Evolutionary conservation across 2,113 vertebrate species (phyloP).

Genomic region (Mobula hypostoma): DNA sequence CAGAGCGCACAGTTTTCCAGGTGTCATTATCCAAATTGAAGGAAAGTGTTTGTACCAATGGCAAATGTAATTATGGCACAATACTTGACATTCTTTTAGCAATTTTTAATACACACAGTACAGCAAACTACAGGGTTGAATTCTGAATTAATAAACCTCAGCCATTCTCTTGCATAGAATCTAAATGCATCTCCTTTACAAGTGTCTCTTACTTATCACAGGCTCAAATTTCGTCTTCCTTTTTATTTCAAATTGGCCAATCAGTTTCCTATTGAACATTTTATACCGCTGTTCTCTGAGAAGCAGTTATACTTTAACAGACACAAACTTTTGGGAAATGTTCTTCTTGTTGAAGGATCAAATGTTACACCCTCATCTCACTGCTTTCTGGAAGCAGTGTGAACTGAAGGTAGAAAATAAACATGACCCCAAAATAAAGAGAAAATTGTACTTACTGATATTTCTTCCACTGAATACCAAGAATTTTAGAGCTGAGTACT

Average conservation of each 20-base stretch:
- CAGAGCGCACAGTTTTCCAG: not conserved
- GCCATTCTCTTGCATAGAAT: not conserved
- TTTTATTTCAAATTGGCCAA: not conserved
- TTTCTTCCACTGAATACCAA: not conserved
- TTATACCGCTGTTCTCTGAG: not conserved
- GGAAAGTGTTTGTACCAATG: not conserved
- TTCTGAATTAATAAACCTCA: not conserved
- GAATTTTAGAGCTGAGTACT: not conserved
- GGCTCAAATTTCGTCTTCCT: not conserved
- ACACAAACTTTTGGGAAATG: too few species aligned
- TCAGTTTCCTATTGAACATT: not conserved
- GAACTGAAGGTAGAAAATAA: too few species aligned
- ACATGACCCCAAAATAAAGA: too few species aligned
- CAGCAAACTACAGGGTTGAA: not conserved
- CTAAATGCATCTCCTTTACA: not conserved
- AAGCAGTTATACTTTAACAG: not conserved
- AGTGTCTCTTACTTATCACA: not conserved
- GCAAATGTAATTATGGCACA: not conserved
- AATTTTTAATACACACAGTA: not conserved
- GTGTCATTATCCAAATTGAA: not conserved
- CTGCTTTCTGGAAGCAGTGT: too few species aligned
- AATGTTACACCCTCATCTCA: too few species aligned
- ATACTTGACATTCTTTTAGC: not conserved
- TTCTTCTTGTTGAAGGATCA: not conserved
- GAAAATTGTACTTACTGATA: not conserved